Evolutionary conservation across 2,113 vertebrate genomes (phyloP), one percentile per base, ranked within the genome.

Genomic region (Cromileptes altivelis): DNA sequence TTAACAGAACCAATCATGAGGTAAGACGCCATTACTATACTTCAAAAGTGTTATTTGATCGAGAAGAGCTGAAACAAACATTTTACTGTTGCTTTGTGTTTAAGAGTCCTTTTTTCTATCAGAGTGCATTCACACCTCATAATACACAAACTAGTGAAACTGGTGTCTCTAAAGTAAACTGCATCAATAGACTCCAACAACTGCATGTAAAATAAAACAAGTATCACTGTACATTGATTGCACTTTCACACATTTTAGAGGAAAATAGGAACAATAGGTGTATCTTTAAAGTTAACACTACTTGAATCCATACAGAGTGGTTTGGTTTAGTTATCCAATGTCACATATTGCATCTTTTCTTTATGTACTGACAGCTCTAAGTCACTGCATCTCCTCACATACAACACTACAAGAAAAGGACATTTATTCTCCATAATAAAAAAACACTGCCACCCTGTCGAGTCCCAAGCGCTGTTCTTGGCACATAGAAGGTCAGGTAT

Each of bases 401-500:
- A 12, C 42, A 45, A 12, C 11, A 7, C 45, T 33, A 63, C 18
- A 70, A 67, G 58, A 50, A 62, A 56, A 47, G 25, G 21, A 25
- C 63, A 18, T 68, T 65, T 63, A 27, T 53, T 79, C 68, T 49
- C 23, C 2, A 49, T 40, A 17, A 45, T 78, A 23, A 87, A 82
- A 85, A 45, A 81, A 12, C 83, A 58, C 81, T 37, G 55, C 55
- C 70, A n/a, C 71, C 74, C 82, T 47, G 85, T 65, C n/a, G 15
- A 58, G 67, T 78, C 74, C 82, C 83, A 64, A 68, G 56, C 86
- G 90, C 85, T 78, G 80, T 47, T 77, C 80, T 91, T 93, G 90
- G 88, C 91, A 94, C 90, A 33, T 73, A 47, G 81, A 80, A 93
- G 86, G 85, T 93, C 87, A n/a, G 86, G 62, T 91, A 78, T 80